A percentile compares a stretch with the other conserved stretches of the same genome.
Evolutionary conservation across 2,797 vertebrate species (phyloP).

Genomic region (Poecilia wingei): DNA sequence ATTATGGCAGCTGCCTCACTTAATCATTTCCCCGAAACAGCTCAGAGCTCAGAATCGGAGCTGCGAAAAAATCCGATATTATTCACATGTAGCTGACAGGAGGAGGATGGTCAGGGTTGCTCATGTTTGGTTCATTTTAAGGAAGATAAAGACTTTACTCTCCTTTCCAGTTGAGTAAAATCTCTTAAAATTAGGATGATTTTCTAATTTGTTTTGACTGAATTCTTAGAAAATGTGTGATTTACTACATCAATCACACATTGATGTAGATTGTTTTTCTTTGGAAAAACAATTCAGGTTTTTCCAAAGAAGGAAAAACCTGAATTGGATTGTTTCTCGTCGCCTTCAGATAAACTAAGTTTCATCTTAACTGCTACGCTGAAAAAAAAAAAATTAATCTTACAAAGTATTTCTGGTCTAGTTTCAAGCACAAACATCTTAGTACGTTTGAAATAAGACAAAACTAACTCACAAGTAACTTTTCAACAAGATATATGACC

Average conservation of each 20-base stretch:
- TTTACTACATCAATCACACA: background rate
- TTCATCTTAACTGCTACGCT: background rate
- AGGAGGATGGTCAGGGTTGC: background rate
- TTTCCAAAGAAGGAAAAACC: too few relatives aligned
- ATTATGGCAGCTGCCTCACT: slow-evolving; percentile 13
- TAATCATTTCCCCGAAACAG: slow-evolving; percentile 18
- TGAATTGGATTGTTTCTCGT: background rate
- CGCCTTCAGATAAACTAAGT: background rate
- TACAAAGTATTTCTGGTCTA: too few relatives aligned
- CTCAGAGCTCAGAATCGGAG: background rate
- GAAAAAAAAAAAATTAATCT: too few relatives aligned
- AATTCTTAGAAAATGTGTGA: background rate
- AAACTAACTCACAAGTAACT: too few relatives aligned
- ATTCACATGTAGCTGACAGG: background rate
- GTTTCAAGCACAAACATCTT: too few relatives aligned
- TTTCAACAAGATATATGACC: too few relatives aligned
- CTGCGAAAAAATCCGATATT: slow-evolving; percentile 3
- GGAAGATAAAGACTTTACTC: background rate
- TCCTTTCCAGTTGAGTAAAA: background rate
- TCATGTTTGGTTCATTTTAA: background rate
- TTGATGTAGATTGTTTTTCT: background rate
- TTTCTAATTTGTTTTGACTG: background rate
- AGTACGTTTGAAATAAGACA: too few relatives aligned
- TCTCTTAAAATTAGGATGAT: background rate
- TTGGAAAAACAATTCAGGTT: too few relatives aligned